Evolutionary conservation across 2,797 vertebrate species (phyloP).

Genomic region (Kryptopterus vitreolus): DNA sequence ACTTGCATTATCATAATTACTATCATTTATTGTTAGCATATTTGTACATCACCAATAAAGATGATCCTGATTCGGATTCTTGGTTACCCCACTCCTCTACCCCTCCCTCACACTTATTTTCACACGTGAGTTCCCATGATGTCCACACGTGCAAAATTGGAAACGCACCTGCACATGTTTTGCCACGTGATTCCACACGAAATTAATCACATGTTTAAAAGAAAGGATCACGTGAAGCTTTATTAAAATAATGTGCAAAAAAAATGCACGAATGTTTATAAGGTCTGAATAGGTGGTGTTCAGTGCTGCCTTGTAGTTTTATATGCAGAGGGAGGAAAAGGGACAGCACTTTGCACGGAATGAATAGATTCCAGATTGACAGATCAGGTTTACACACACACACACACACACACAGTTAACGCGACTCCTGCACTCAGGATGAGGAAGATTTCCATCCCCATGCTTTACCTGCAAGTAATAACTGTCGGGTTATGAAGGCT

Average conservation of each 20-base stretch:
- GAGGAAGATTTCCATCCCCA: background rate
- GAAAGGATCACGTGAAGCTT: background rate
- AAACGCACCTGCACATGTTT: background rate
- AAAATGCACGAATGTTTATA: background rate
- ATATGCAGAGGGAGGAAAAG: background rate
- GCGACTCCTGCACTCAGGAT: background rate
- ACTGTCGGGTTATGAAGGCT: no score
- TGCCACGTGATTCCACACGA: background rate
- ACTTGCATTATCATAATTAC: no score
- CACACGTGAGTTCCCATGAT: background rate
- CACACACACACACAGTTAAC: background rate
- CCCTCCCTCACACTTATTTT: no score
- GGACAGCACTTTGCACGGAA: background rate
- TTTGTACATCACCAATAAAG: no score
- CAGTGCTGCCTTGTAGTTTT: background rate
- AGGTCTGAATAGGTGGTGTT: background rate
- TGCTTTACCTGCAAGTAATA: background rate
- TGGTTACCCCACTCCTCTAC: no score
- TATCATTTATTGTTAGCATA: background rate
- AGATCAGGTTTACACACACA: background rate
- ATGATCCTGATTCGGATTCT: no score
- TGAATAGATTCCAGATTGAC: constrained; percentile 17
- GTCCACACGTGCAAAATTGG: background rate
- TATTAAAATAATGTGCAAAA: no score
- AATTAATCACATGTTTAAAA: constrained; percentile 4